Percentiles rank a stretch among this genome's conserved stretches.
These are phyloP conservation scores for Clarias laeviceps DNA, from an alignment of 2,797 vertebrate genomes.

Conservation along the genomic window DNA sequence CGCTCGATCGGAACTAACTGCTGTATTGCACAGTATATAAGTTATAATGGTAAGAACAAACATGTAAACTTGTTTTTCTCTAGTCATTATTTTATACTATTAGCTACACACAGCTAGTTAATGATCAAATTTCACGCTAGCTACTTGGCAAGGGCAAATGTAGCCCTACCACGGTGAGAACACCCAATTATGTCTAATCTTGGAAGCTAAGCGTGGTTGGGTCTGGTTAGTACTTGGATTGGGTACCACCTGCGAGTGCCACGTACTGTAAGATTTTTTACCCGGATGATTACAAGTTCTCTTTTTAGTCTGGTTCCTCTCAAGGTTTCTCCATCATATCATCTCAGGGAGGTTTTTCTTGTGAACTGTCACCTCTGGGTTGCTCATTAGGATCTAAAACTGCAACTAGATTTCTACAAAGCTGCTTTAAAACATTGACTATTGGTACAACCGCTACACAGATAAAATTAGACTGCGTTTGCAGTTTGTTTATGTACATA, in stretches of 20 bases:
- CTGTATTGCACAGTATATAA: too few relatives aligned
- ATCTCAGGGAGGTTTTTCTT: neutral
- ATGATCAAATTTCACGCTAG: neutral
- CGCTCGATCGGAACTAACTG: too few relatives aligned
- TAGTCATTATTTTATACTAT: neutral
- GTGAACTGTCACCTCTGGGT: neutral
- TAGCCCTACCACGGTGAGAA: neutral
- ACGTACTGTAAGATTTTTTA: neutral
- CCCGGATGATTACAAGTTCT: neutral
- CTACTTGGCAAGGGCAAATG: neutral
- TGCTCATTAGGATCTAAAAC: neutral
- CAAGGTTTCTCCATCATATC: neutral
- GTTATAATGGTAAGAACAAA: neutral
- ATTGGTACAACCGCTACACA: neutral
- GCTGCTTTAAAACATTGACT: neutral
- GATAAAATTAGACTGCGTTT: neutral
- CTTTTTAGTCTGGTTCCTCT: neutral
- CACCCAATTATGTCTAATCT: neutral
- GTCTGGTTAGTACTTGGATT: neutral
- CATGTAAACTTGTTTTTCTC: neutral
- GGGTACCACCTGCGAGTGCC: neutral
- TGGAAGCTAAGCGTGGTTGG: neutral
- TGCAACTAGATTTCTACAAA: neutral
- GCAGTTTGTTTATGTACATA: neutral
- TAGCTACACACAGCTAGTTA: neutral